These are phyloP conservation scores for Erpornis zantholeuca DNA, from an alignment of 2,113 vertebrate species.

Conservation along the genomic window DNA sequence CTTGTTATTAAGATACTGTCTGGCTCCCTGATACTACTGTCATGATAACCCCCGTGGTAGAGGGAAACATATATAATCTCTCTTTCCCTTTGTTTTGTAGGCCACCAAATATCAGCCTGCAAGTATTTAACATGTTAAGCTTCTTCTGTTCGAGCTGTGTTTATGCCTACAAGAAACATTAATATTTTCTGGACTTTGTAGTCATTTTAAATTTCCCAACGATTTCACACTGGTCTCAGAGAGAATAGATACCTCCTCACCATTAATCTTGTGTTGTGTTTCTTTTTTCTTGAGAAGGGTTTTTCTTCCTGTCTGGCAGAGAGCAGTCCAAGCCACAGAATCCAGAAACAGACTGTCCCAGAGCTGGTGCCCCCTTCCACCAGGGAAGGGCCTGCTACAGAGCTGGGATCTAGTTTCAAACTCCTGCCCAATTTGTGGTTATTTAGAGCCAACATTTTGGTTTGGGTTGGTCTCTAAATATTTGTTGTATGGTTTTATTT, in stretches of 20 bases:
- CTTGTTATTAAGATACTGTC: neutral
- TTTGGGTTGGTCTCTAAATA: conserved; percentile 11
- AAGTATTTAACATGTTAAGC: neutral
- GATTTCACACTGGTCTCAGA: neutral
- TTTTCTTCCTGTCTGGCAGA: neutral
- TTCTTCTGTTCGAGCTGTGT: neutral
- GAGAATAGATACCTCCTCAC: neutral
- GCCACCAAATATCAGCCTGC: neutral
- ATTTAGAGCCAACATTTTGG: conserved; percentile 23
- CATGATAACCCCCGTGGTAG: neutral
- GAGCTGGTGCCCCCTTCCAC: neutral
- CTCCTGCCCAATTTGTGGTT: conserved; percentile 11
- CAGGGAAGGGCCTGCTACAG: neutral
- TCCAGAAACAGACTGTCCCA: conserved; percentile 10
- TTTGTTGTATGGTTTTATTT: conserved; percentile 46
- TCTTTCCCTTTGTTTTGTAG: neutral
- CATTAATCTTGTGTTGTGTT: neutral
- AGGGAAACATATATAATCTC: neutral
- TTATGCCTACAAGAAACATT: neutral
- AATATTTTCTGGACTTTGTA: neutral
- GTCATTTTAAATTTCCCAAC: rapidly evolving
- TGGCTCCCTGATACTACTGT: neutral
- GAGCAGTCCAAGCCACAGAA: neutral
- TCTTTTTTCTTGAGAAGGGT: neutral
- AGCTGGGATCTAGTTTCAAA: conserved; percentile 24